A percentile compares a stretch with the other conserved stretches of the same genome.
phyloP scores from a whole-genome alignment of 1,140 invertebrate genomes.

The Anthonomus grandis region DNA sequence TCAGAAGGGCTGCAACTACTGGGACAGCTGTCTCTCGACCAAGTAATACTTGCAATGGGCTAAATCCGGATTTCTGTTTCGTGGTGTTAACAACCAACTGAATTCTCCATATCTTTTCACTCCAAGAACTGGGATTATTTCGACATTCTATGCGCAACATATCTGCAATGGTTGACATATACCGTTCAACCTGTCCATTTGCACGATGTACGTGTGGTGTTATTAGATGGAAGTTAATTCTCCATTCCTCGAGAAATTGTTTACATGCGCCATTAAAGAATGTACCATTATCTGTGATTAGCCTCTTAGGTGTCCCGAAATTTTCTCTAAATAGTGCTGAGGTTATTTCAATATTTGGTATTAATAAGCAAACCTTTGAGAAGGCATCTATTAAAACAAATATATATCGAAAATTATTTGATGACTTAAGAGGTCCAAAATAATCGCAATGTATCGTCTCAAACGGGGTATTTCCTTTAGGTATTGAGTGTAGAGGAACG shows the following conservation, averaged over 20 bases:
- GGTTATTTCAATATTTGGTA: background rate
- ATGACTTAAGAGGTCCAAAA: conserved; percentile 9
- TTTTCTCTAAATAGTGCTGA: background rate
- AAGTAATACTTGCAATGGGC: background rate
- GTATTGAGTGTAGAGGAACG: no score
- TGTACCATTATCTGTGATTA: conserved; percentile 6
- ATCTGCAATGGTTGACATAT: conserved; percentile 40
- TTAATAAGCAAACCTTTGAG: conserved; percentile 19
- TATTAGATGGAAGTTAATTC: conserved; percentile 1
- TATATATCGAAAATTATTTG: conserved; percentile 9
- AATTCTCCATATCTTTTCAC: conserved; percentile 42
- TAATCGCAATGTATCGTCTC: conserved; percentile 15
- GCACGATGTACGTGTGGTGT: background rate
- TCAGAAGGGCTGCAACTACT: conserved; percentile 6
- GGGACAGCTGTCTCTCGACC: conserved; percentile 3
- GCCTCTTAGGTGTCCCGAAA: conserved; percentile 2
- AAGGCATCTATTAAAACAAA: conserved; percentile 20
- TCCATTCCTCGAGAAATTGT: background rate
- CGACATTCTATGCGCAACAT: conserved; percentile 37
- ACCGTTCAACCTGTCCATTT: conserved; percentile 43
- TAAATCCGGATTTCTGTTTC: background rate
- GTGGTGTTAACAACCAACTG: conserved; percentile 43
- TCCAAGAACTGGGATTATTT: no score
- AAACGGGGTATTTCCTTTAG: no score
- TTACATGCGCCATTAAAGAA: conserved; percentile 4